A percentile compares a stretch with the other conserved stretches of the same genome.
phyloP scores from a whole-genome alignment of 2,888 invertebrate genomes.

The Abrostola tripartita region DNA sequence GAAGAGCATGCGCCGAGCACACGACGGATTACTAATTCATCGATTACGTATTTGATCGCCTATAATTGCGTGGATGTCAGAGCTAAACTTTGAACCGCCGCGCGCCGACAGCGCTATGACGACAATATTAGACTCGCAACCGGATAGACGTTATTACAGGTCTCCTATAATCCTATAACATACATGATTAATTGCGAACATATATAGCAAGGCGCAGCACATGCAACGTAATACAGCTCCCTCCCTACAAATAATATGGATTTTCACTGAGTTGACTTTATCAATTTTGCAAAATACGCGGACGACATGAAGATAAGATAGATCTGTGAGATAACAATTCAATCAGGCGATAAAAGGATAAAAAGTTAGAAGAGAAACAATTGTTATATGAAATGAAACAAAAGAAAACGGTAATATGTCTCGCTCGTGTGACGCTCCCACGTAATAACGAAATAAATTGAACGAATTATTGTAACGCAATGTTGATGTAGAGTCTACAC shows the following conservation, averaged over 20 bases:
- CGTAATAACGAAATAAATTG: neutral
- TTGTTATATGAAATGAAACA: constrained; percentile 6
- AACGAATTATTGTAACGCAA: constrained; percentile 19
- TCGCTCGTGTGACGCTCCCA: neutral
- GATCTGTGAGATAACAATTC: constrained; percentile 11
- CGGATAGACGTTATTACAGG: neutral
- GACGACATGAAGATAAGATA: constrained; percentile 3
- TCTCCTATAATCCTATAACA: constrained; percentile 3
- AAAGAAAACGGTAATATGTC: constrained; percentile 1
- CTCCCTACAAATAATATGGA: neutral
- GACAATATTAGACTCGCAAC: neutral
- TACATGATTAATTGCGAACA: neutral
- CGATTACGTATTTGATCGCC: constrained; percentile 13
- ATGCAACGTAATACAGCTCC: neutral
- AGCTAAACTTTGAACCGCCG: constrained; percentile 16
- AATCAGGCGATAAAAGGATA: constrained; percentile 18
- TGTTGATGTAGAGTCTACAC: constrained; percentile 20
- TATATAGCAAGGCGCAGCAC: neutral
- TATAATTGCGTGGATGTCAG: constrained; percentile 2
- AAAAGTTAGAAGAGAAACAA: constrained; percentile 13
- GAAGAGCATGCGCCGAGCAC: neutral
- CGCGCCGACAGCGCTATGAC: constrained; percentile 4
- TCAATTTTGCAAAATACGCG: neutral
- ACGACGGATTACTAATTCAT: neutral
- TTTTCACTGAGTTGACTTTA: neutral